phyloP scores from a whole-genome alignment of 2,888 invertebrate genomes.

The Folsomia manolachei region DNA sequence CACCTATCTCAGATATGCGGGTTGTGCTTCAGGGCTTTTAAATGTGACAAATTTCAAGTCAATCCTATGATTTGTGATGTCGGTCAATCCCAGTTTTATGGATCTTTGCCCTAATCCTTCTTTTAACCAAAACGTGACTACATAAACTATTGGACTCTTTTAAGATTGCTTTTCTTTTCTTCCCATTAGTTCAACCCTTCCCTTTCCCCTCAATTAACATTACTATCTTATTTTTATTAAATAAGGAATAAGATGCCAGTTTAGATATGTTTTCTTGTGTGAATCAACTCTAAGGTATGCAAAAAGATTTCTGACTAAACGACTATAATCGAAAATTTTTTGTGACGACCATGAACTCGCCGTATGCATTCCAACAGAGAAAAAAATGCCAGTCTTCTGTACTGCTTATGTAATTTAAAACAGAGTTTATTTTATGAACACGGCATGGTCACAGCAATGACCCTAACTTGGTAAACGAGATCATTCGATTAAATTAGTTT shows the following conservation, averaged over 20 bases:
- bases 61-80: background rate
- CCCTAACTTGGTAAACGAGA: no score
- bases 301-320: background rate
- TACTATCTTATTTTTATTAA: no score
- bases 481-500: background rate
- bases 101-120: no score
- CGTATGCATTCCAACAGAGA: background rate
- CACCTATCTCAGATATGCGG: background rate
- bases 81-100: no score
- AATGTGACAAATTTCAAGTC: background rate
- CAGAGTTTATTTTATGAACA: no score
- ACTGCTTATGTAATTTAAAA: no score
- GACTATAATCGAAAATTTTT: background rate
- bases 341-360: slow-evolving; percentile 1
- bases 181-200: background rate
- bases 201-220: no score
- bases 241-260: background rate
- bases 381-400: background rate
- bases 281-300: slow-evolving; percentile 12
- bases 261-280: background rate
- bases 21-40: no score
- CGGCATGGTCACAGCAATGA: no score
- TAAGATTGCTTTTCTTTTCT: no score
- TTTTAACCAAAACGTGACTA: background rate
- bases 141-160: background rate